Percentiles rank a stretch among this genome's conserved stretches.
Evolutionary conservation across 2,113 vertebrate genomes (phyloP).

Genomic region (Urocolius indicus): DNA sequence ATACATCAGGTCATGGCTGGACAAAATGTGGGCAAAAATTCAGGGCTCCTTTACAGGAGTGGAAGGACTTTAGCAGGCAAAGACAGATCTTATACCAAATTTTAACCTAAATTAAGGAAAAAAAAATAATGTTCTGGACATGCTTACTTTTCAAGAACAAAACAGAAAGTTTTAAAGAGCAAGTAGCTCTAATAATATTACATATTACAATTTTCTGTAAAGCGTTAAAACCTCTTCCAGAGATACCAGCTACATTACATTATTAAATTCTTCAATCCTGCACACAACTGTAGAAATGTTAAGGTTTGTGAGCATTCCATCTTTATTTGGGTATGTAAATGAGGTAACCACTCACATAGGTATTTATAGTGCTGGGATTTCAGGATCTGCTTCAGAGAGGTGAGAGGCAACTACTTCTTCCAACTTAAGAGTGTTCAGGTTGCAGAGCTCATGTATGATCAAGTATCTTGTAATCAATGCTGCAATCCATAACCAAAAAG

Average conservation of each 20-base stretch:
- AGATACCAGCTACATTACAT: background rate
- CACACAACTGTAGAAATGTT: background rate
- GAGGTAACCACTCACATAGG: background rate
- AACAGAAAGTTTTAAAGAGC: background rate
- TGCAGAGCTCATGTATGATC: slow-evolving; percentile 7
- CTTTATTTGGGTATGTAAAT: background rate
- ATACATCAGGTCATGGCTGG: background rate
- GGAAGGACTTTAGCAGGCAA: background rate
- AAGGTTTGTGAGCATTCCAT: background rate
- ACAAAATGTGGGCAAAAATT: background rate
- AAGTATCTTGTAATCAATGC: slow-evolving; percentile 1
- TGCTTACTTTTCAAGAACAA: background rate
- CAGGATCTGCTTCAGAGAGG: background rate
- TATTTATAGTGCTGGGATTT: background rate
- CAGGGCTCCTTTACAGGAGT: background rate
- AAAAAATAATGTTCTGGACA: background rate
- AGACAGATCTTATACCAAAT: background rate
- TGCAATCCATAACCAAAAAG: background rate
- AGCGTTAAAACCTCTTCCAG: background rate
- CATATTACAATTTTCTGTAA: background rate
- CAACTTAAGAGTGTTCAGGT: background rate
- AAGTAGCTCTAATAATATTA: background rate
- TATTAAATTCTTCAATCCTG: background rate
- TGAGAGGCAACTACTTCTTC: background rate
- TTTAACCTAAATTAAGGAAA: background rate